Conservation (phyloP, 2,797 vertebrate species). For the Bradypodion pumilum region DNA sequence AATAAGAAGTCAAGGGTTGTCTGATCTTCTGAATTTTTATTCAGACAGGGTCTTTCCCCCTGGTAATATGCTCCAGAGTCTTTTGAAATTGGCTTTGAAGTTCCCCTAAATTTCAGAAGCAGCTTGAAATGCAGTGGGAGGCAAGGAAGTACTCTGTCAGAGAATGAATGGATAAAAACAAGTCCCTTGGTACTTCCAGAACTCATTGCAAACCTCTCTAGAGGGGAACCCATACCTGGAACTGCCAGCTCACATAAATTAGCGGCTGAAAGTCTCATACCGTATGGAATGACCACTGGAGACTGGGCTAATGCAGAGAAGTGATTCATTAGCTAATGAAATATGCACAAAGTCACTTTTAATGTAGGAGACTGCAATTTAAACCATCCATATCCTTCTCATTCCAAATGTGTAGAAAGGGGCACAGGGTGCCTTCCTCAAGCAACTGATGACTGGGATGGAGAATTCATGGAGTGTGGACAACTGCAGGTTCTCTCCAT, state of each 20-base stretch:
- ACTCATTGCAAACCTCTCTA: neutral
- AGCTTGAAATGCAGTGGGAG: neutral
- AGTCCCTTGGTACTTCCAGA: neutral
- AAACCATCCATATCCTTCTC: neutral
- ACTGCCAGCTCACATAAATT: neutral
- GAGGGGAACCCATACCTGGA: neutral
- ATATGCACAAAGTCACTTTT: neutral
- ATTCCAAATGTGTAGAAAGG: neutral
- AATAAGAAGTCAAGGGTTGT: neutral
- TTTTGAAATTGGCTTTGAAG: neutral
- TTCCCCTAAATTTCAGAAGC: neutral
- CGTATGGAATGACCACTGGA: neutral
- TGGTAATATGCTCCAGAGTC: neutral
- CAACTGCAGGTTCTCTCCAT: too few species aligned
- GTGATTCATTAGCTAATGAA: neutral
- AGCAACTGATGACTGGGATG: too few species aligned
- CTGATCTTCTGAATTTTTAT: neutral
- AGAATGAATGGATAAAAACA: neutral
- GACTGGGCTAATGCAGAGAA: neutral
- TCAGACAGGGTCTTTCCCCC: neutral
- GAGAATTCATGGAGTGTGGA: too few species aligned
- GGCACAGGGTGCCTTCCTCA: neutral
- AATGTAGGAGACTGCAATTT: neutral
- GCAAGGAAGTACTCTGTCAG: neutral
- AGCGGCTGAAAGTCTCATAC: neutral